Conservation (phyloP, 2,113 vertebrate species). For the Stigmatopora nigra region DNA sequence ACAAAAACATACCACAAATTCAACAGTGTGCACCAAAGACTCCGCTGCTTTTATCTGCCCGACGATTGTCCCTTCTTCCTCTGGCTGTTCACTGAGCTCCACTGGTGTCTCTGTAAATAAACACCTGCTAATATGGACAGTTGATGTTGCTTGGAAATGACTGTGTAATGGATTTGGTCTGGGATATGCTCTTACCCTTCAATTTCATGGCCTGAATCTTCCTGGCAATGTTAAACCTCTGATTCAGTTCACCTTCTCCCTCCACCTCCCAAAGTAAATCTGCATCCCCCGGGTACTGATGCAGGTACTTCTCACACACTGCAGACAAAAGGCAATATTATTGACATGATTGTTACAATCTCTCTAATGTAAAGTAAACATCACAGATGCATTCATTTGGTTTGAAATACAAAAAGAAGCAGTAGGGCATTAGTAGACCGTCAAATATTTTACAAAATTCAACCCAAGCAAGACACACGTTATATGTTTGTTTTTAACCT, state of each 20-base stretch:
- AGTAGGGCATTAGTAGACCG: neutral
- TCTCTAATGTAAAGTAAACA: too few species aligned
- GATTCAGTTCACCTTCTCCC: conserved; percentile 70
- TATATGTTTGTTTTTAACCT: neutral
- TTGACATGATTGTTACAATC: neutral
- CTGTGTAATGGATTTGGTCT: neutral
- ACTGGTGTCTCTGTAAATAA: conserved; percentile 26
- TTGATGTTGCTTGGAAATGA: neutral
- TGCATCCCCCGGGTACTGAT: conserved; percentile 72
- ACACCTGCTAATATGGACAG: conserved; percentile 12
- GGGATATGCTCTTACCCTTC: conserved; percentile 56
- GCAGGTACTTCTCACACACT: conserved; percentile 82
- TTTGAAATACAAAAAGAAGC: neutral
- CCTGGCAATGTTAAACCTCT: conserved; percentile 67
- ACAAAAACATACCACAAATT: conserved; percentile 39
- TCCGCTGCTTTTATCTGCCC: conserved; percentile 12
- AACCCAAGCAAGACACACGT: too few species aligned
- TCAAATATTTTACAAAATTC: too few species aligned
- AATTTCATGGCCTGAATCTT: conserved; percentile 58
- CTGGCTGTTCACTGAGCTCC: conserved; percentile 20
- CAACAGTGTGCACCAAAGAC: conserved; percentile 26
- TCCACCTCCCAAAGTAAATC: conserved; percentile 81
- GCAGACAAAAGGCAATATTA: conserved; percentile 5
- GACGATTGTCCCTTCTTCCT: conserved; percentile 5
- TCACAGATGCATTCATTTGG: neutral